Evolutionary conservation across 2,888 invertebrate genomes (phyloP).

Genomic region (Exocentrus adspersus): DNA sequence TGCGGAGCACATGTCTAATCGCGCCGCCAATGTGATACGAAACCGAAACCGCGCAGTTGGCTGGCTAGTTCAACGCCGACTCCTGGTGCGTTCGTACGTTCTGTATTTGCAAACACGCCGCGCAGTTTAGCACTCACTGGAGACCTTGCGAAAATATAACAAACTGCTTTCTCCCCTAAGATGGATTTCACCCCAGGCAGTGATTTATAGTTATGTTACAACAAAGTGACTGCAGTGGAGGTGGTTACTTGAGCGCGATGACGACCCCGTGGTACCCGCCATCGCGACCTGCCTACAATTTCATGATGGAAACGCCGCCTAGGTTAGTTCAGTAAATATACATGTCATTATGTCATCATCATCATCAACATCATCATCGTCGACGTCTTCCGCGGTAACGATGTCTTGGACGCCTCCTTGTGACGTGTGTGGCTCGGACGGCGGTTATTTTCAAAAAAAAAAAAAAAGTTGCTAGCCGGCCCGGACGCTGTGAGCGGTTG

Average conservation of each 20-base stretch:
- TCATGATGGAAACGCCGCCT: slow-evolving; percentile 56
- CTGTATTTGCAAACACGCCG: slow-evolving; percentile 36
- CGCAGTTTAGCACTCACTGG: not conserved
- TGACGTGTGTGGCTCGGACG: not conserved
- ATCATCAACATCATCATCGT: slow-evolving; percentile 3
- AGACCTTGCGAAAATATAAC: not conserved
- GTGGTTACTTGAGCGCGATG: slow-evolving; percentile 35
- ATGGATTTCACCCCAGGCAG: not conserved
- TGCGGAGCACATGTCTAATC: slow-evolving; percentile 22
- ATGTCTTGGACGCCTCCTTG: not conserved
- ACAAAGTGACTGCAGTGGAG: slow-evolving; percentile 36
- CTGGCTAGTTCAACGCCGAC: slow-evolving; percentile 38
- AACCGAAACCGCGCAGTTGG: slow-evolving; percentile 44
- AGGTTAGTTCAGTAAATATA: slow-evolving; percentile 53
- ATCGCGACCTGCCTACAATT: slow-evolving; percentile 50
- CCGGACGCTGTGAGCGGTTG: slow-evolving; percentile 11
- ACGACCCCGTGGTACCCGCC: slow-evolving; percentile 47
- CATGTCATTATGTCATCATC: slow-evolving; percentile 21
- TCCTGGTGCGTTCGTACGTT: slow-evolving; percentile 24
- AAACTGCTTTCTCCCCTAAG: not conserved
- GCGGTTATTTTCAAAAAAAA: slow-evolving; percentile 11
- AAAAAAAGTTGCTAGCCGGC: not conserved
- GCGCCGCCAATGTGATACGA: slow-evolving; percentile 44
- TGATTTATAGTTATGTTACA: slow-evolving; percentile 40
- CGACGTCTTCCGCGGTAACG: not conserved